Evolutionary conservation across 2,113 vertebrate genomes (phyloP).

Genomic region (Xiphophorus hellerii): DNA sequence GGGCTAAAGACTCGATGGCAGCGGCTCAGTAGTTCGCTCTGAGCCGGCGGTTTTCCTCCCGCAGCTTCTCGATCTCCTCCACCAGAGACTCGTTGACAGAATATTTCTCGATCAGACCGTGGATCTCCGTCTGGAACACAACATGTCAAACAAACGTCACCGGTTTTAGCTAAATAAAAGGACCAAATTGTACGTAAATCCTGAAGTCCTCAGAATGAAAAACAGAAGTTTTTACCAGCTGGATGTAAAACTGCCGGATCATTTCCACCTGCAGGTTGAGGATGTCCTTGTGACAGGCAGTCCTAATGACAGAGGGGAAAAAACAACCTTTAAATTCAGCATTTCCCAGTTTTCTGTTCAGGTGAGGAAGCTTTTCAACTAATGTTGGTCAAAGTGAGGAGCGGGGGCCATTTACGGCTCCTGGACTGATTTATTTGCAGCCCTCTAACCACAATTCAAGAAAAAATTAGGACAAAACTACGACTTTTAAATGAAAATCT

Average conservation of each 20-base stretch:
- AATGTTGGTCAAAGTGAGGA: too few relatives aligned
- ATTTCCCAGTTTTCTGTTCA: neutral
- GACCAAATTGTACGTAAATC: too few relatives aligned
- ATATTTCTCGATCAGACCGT: conserved; percentile 89
- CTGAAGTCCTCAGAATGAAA: too few relatives aligned
- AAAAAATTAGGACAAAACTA: too few relatives aligned
- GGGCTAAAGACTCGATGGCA: neutral
- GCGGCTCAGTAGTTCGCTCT: conserved; percentile 87
- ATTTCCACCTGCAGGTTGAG: conserved; percentile 98
- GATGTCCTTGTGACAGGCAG: conserved; percentile 92
- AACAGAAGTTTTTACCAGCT: conserved; percentile 82
- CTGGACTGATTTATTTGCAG: too few relatives aligned
- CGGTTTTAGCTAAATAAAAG: neutral
- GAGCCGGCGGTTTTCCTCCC: conserved; percentile 92
- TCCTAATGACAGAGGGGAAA: conserved; percentile 73
- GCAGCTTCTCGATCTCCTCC: conserved; percentile 92
- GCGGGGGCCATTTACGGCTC: too few relatives aligned
- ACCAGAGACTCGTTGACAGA: conserved; percentile 94
- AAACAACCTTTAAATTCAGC: neutral
- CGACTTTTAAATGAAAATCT: too few relatives aligned
- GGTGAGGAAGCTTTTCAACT: too few relatives aligned
- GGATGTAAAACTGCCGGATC: conserved; percentile 97
- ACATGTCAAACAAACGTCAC: neutral
- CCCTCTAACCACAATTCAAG: too few relatives aligned
- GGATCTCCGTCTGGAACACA: conserved; percentile 90